Evolutionary conservation across 1,140 invertebrate species (phyloP).

Genomic region (Dreissena polymorpha): DNA sequence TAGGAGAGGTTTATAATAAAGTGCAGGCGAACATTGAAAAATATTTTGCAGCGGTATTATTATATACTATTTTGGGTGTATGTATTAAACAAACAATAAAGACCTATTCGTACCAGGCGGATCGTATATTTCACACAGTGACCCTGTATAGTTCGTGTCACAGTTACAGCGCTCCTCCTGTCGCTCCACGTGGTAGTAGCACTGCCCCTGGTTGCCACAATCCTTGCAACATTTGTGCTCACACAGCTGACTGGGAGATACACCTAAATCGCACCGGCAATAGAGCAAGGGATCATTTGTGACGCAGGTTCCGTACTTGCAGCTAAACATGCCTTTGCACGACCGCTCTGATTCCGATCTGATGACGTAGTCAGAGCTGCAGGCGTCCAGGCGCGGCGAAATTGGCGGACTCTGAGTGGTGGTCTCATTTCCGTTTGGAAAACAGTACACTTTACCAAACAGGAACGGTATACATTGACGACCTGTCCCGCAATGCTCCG

Average conservation of each 20-base stretch:
- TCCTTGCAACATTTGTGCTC: conserved; percentile 2
- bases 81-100: too few species aligned
- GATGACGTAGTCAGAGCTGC: not conserved
- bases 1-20: too few species aligned
- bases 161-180: conserved; percentile 17
- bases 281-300: not conserved
- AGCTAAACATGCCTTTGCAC: not conserved
- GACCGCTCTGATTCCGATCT: not conserved
- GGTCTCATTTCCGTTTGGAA: not conserved
- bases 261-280: conserved; percentile 21
- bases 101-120: too few species aligned
- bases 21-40: too few species aligned
- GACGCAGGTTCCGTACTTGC: not conserved
- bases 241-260: conserved; percentile 1
- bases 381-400: not conserved
- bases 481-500: not conserved
- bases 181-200: not conserved
- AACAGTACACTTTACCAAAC: not conserved
- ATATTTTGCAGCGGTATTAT: too few species aligned
- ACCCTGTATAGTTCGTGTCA: conserved; percentile 25
- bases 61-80: too few species aligned
- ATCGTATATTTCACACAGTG: conserved; percentile 6
- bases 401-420: not conserved
- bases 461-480: not conserved
- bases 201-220: conserved; percentile 3